These are phyloP conservation scores for Sakesphorus luctuosus DNA, from an alignment of 2,113 vertebrate species.

Conservation along the genomic window DNA sequence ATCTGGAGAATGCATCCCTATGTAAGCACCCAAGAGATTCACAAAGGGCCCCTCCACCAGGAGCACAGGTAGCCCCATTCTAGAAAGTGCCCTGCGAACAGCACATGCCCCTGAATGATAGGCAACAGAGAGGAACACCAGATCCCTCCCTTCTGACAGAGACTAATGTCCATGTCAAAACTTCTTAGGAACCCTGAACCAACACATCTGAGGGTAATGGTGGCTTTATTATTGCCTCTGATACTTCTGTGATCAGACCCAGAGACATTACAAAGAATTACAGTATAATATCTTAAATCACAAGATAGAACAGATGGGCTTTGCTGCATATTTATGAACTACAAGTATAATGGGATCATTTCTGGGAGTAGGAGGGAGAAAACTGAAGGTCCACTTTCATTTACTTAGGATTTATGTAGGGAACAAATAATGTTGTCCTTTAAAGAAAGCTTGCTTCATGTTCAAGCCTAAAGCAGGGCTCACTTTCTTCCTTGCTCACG, in stretches of 20 bases:
- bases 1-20: not conserved
- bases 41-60: not conserved
- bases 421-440: not conserved
- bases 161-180: not conserved
- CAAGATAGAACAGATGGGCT: constrained; percentile 49
- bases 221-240: not conserved
- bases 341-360: constrained; percentile 42
- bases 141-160: not conserved
- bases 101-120: accelerated
- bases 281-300: not conserved
- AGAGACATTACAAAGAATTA: not conserved
- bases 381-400: constrained; percentile 32
- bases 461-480: not conserved
- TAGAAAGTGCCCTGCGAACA: not conserved
- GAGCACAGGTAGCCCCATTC: not conserved
- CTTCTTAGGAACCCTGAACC: not conserved
- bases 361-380: constrained; percentile 27
- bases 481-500: not conserved
- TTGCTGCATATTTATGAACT: constrained; percentile 50
- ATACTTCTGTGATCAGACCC: not conserved
- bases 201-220: not conserved
- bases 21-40: not conserved
- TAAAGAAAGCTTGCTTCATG: not conserved
- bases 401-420: not conserved
- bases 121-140: not conserved